Evolutionary conservation across 92 coral and sea anemone species (phyloP), one percentile per base, ranked within the genome.

Genomic region (Umimayanthus chanpuru): DNA sequence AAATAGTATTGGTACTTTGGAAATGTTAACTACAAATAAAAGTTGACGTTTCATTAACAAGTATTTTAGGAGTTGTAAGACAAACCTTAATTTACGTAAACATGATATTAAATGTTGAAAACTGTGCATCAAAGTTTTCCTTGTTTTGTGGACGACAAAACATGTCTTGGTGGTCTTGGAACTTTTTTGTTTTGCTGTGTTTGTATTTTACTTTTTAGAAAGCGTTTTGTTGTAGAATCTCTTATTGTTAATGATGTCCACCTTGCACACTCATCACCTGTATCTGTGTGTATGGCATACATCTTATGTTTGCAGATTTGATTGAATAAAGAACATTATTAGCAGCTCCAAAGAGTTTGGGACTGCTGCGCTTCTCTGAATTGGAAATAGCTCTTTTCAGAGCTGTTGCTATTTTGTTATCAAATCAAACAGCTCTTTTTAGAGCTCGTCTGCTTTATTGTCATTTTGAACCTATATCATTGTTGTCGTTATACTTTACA

Each of bases 321-420:
- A 16, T 21, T 65, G 18, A 65, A 58, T 58, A 81, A 81, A 81
- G 85, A 65, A 38, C 18, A 36, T 32, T 7, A 61, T 20, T 30
- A 81, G 29, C 29, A 81, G 29, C 29, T 8, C 30, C 85, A 38
- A 38, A 20, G 43, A 8, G 49, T 18, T 14, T 38, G n/a, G 41
- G 29, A 9, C 50, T 39, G 79, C 44, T 39, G 79, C 18, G 28
- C 30, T 29, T 32, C 26, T 61, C 40, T 36, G 43, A 40, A 36
- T 23, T 32, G 85, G 70, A 32, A 61, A 81, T 81, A 56, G 73
- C 73, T 81, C 85, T 56, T 28, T 28, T 25, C 32, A 68, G 86
- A 81, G 86, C 86, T 66, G 55, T 39, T 32, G 49, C 38, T 11
- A 47, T 6, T 47, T 47, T 47, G 10, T 47, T 47, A 7, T 9